These are phyloP conservation scores for Tamandua tetradactyla DNA, from an alignment of 2,797 vertebrate species.

Conservation along the genomic window DNA sequence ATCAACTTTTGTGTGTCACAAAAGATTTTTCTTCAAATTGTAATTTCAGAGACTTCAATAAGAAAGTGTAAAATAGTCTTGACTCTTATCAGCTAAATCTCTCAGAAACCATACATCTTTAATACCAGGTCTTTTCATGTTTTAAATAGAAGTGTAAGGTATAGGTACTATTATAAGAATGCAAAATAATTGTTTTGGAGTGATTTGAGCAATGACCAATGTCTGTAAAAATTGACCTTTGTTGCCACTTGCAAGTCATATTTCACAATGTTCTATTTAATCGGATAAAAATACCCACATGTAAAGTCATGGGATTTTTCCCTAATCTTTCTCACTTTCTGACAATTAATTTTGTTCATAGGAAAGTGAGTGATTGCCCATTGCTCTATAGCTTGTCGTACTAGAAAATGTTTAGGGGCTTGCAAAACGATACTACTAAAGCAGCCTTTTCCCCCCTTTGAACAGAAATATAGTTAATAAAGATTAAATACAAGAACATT, in stretches of 20 bases:
- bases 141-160: slow-evolving; percentile 11
- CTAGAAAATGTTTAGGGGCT: slow-evolving; percentile 17
- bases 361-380: background rate
- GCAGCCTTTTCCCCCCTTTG: background rate
- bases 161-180: slow-evolving; percentile 10
- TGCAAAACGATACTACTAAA: background rate
- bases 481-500: slow-evolving; percentile 5
- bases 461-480: slow-evolving; percentile 27
- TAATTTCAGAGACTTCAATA: background rate
- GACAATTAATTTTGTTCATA: background rate
- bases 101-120: background rate
- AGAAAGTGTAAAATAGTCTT: slow-evolving; percentile 9
- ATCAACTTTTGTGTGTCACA: background rate
- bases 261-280: slow-evolving; percentile 43
- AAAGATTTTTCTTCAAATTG: slow-evolving; percentile 46
- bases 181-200: background rate
- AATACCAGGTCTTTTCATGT: background rate
- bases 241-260: slow-evolving; percentile 25
- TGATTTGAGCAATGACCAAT: background rate
- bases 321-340: slow-evolving; percentile 11
- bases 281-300: background rate
- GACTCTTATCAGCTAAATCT: slow-evolving; percentile 13
- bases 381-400: background rate
- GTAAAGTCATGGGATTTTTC: background rate
- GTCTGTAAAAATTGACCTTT: slow-evolving; percentile 5